A percentile compares a stretch with the other conserved stretches of the same genome.
phyloP scores from a whole-genome alignment of 2,888 invertebrate species.

The Aphodius granarius region DNA sequence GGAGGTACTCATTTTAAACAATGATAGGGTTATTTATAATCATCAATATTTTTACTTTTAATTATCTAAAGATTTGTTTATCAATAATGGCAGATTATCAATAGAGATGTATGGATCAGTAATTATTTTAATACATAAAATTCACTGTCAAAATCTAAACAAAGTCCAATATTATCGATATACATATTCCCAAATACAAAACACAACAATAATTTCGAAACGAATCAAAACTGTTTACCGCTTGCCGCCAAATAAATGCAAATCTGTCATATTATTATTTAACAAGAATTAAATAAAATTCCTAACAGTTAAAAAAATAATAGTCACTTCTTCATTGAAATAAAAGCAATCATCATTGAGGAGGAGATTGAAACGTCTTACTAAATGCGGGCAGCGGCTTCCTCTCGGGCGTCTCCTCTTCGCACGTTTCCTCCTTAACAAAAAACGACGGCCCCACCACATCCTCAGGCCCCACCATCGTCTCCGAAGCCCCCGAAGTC shows the following conservation, averaged over 20 bases:
- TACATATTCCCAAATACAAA: too few relatives aligned
- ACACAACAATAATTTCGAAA: neutral
- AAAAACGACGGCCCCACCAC: slow-evolving; percentile 37
- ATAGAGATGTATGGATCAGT: too few relatives aligned
- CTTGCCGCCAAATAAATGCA: neutral
- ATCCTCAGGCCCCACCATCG: neutral
- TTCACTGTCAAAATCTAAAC: too few relatives aligned
- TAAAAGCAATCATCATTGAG: slow-evolving; percentile 31
- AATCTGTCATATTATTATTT: neutral
- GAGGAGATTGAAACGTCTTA: slow-evolving; percentile 55
- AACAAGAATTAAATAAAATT: neutral
- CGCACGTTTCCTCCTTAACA: slow-evolving; percentile 38
- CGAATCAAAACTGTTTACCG: neutral
- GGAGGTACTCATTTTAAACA: too few relatives aligned
- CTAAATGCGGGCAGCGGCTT: slow-evolving; percentile 55
- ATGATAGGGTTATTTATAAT: too few relatives aligned
- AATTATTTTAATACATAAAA: too few relatives aligned
- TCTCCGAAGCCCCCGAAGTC: slow-evolving; percentile 5
- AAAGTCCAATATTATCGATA: too few relatives aligned
- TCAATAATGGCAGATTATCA: too few relatives aligned
- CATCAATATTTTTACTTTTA: too few relatives aligned
- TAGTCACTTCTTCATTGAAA: neutral
- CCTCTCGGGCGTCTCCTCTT: slow-evolving; percentile 46
- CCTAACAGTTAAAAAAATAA: neutral
- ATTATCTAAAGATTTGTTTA: too few relatives aligned